Conservation (phyloP, 2,797 vertebrate species). For the Chromis chromis region DNA sequence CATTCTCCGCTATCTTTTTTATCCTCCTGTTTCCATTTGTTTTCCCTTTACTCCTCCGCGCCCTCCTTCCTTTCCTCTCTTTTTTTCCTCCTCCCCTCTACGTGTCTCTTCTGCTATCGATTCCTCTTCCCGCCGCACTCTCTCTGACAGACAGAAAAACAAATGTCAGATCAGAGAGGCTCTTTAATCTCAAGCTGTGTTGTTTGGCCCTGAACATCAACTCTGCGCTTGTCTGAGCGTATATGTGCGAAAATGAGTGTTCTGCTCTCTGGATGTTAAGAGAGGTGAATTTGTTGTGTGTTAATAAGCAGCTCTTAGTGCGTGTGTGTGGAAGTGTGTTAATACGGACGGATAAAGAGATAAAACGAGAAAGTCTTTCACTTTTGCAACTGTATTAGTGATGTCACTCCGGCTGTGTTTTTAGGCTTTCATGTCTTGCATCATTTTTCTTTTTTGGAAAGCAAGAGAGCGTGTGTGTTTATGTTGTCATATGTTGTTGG, state of each 20-base stretch:
- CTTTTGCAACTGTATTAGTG: neutral
- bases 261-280: constrained; percentile 36
- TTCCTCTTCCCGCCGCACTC: constrained; percentile 62
- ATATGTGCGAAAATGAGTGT: constrained; percentile 37
- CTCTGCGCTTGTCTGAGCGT: constrained; percentile 50
- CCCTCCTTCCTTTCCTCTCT: neutral
- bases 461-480: neutral
- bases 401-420: neutral
- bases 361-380: neutral
- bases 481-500: neutral
- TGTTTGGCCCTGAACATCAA: constrained; percentile 79
- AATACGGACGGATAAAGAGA: neutral
- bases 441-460: constrained; percentile 1
- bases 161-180: constrained; percentile 83
- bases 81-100: constrained; percentile 12
- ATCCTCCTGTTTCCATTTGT: constrained; percentile 19
- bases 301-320: constrained; percentile 47
- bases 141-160: constrained; percentile 84
- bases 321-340: neutral
- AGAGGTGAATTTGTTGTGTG: constrained; percentile 51
- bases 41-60: constrained; percentile 13
- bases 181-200: constrained; percentile 84
- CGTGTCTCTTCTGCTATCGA: constrained; percentile 55
- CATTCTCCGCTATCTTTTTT: neutral
- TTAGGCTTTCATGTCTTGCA: neutral